phyloP scores from a whole-genome alignment of 2,113 vertebrate species.

The Peromyscus polionotus region DNA sequence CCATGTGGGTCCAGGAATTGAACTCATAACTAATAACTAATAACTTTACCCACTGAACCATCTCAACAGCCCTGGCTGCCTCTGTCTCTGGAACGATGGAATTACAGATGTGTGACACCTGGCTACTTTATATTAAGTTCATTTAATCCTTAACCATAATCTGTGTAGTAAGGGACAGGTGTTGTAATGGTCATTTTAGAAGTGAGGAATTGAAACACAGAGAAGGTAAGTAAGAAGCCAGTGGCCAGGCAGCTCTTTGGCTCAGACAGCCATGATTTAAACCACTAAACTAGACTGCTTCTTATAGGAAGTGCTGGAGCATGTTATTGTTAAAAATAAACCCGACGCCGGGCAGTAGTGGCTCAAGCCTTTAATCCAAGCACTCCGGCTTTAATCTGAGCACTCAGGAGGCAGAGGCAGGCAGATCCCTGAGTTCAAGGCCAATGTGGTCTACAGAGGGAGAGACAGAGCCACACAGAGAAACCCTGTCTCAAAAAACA shows the following conservation, averaged over 20 bases:
- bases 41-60: not conserved
- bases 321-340: slow-evolving; percentile 42
- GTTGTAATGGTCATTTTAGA: slow-evolving; percentile 44
- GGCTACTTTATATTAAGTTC: slow-evolving; percentile 14
- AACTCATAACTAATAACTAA: not conserved
- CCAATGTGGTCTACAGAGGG: not conserved
- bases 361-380: not conserved
- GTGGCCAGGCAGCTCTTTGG: slow-evolving; percentile 1
- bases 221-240: slow-evolving; percentile 44
- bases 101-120: not conserved
- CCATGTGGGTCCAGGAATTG: not conserved
- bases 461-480: not conserved
- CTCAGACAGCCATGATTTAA: not conserved
- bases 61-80: not conserved
- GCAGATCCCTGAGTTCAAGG: not conserved
- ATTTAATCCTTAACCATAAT: slow-evolving; percentile 52
- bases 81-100: not conserved
- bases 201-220: slow-evolving; percentile 35
- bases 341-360: not conserved
- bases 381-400: not conserved
- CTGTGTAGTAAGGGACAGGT: not conserved
- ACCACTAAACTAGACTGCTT: not conserved
- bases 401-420: not conserved
- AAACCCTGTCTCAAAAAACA: not conserved
- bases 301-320: slow-evolving; percentile 40